Evolutionary conservation across 2,888 invertebrate genomes (phyloP).

Genomic region (Chalcis sispes): DNA sequence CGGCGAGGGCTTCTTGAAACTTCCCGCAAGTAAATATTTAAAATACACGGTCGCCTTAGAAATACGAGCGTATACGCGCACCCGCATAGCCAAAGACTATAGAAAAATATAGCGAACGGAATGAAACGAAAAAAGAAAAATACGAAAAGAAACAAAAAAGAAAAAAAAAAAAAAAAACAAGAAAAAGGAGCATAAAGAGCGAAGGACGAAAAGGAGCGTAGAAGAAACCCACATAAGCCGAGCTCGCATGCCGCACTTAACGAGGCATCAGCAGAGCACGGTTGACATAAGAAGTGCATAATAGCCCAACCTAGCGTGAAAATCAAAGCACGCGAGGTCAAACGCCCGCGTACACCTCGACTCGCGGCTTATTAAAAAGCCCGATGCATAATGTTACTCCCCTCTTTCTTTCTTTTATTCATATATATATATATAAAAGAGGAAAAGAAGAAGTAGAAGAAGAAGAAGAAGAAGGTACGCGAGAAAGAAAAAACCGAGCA

Average conservation of each 20-base stretch:
- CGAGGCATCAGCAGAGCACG: not conserved
- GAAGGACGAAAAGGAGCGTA: too few relatives aligned
- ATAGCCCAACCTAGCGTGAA: constrained; percentile 37
- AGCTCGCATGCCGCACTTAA: not conserved
- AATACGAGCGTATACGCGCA: not conserved
- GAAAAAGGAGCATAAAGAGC: not conserved
- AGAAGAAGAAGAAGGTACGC: too few relatives aligned
- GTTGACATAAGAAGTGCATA: constrained; percentile 25
- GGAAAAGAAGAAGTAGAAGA: not conserved
- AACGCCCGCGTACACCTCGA: not conserved
- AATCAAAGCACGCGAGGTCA: constrained; percentile 35
- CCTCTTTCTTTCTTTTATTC: too few relatives aligned
- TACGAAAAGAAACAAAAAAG: not conserved
- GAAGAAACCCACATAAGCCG: not conserved
- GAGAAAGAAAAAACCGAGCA: too few relatives aligned
- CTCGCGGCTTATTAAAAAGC: constrained; percentile 37
- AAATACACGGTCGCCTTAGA: not conserved
- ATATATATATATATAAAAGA: not conserved
- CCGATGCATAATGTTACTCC: constrained; percentile 17
- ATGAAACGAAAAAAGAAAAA: too few relatives aligned
- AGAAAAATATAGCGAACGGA: too few relatives aligned
- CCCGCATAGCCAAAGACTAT: too few relatives aligned
- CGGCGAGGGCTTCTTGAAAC: not conserved
- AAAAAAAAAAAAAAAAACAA: not conserved
- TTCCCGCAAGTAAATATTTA: not conserved